Evolutionary conservation across 2,797 vertebrate genomes (phyloP), one percentile per base, ranked within the genome.

Genomic region (Sebastes flavidus): DNA sequence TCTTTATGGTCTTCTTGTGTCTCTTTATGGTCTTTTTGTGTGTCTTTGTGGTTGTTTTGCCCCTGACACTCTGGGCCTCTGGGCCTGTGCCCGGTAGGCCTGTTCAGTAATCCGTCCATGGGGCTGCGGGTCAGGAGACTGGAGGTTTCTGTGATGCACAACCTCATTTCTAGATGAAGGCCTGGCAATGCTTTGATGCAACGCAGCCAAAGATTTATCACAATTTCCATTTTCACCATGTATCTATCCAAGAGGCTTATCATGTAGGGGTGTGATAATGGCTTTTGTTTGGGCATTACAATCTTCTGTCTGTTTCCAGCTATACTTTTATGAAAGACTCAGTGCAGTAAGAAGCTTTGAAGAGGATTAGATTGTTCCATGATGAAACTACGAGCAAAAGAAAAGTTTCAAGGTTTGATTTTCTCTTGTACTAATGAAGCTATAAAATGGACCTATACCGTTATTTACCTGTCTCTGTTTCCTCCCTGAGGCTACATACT

Each of bases 401-500:
- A 74, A 54, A 59, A 72, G 62, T 77, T 75, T 75, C 36, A 68
- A 70, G 55, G 63, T 79, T 60, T 76, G 4, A 30, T 81, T 54
- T 46, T 34, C n/a, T 77, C 27, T 30, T 62, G 52, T 22, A 24
- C 8, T 72, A 61, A 56, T 18, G 55, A 75, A 80, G 67, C 52
- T 49, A 16, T 60, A 59, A 75, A 75, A 55, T 58, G 18, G 27
- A 87, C 29, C 34, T 22, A 25, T 42, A 22, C 13, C 62, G n/a
- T 42, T 55, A 79, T 75, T 83, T 80, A 83, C 71, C 80, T 67
- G 61, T 65, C 56, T 76, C 25, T 69, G 61, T 71, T 81, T 81
- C 56, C 54, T 72, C 14, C 34, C 60, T 2, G 32, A 67, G 73
- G 27, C 80, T 12, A 8, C 36, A 65, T 76, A 72, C 62, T 56